A percentile compares a stretch with the other conserved stretches of the same genome.
These are phyloP conservation scores for Callosobruchus maculatus DNA, from an alignment of 2,888 invertebrate species.

Conservation along the genomic window DNA sequence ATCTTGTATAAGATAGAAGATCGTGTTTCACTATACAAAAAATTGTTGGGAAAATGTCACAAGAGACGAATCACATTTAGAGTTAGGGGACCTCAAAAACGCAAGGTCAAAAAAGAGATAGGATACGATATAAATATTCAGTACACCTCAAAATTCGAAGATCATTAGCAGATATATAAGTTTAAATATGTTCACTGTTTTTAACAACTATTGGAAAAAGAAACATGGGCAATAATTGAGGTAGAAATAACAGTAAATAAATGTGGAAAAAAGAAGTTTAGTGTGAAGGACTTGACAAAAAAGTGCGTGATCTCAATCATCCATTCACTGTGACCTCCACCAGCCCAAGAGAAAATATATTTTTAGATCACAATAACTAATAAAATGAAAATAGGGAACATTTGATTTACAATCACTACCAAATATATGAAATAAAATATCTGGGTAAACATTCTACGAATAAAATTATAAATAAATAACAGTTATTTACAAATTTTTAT, in stretches of 20 bases:
- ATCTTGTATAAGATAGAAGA: background rate
- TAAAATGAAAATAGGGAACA: background rate
- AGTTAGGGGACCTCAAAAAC: background rate
- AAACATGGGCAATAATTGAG: background rate
- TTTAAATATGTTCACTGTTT: background rate
- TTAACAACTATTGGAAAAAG: background rate
- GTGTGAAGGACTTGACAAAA: background rate
- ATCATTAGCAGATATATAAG: background rate
- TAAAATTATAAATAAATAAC: constrained; percentile 33
- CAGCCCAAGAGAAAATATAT: background rate
- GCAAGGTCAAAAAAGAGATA: background rate
- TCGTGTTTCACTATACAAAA: background rate
- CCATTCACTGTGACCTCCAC: background rate
- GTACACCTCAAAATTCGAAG: background rate
- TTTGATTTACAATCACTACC: background rate
- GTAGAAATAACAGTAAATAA: background rate
- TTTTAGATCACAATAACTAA: background rate
- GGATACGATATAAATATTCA: background rate
- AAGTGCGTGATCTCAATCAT: background rate
- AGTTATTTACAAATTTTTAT: constrained; percentile 31
- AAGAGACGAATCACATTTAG: background rate
- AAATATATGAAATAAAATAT: background rate
- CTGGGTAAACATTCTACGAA: constrained; percentile 7
- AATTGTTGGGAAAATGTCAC: background rate
- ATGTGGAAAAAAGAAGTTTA: background rate